Conservation (phyloP, 2,797 vertebrate species). For the Pteronotus mesoamericanus region DNA sequence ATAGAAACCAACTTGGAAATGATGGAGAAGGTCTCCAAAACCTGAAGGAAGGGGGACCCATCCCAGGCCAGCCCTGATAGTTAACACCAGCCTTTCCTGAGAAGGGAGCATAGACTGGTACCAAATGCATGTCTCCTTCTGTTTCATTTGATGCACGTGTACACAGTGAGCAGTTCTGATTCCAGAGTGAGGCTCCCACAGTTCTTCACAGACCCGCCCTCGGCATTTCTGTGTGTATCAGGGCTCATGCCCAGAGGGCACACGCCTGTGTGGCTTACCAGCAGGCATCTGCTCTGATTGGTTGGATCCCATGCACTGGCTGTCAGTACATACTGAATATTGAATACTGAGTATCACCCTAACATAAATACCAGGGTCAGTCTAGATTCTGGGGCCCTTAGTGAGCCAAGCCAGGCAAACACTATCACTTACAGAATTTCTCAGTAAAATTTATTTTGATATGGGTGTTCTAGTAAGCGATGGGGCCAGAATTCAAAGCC, state of each 20-base stretch:
- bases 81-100: background rate
- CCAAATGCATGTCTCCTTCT: background rate
- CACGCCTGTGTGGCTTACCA: background rate
- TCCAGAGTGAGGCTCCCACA: background rate
- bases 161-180: background rate
- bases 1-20: background rate
- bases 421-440: background rate
- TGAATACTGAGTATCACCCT: background rate
- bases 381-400: background rate
- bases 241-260: background rate
- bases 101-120: too few relatives aligned
- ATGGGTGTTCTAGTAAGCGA: background rate
- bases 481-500: background rate
- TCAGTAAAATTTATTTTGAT: background rate
- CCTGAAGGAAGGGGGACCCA: background rate
- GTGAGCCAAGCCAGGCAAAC: background rate
- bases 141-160: fast-evolving
- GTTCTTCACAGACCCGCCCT: background rate
- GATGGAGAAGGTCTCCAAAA: background rate
- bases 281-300: background rate
- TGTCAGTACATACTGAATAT: background rate
- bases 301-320: background rate
- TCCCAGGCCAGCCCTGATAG: background rate
- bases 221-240: background rate
- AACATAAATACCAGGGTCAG: background rate